Percentiles rank a stretch among this genome's conserved stretches.
Conservation (phyloP, 2,113 vertebrate species). For the Meleagris gallopavo region DNA sequence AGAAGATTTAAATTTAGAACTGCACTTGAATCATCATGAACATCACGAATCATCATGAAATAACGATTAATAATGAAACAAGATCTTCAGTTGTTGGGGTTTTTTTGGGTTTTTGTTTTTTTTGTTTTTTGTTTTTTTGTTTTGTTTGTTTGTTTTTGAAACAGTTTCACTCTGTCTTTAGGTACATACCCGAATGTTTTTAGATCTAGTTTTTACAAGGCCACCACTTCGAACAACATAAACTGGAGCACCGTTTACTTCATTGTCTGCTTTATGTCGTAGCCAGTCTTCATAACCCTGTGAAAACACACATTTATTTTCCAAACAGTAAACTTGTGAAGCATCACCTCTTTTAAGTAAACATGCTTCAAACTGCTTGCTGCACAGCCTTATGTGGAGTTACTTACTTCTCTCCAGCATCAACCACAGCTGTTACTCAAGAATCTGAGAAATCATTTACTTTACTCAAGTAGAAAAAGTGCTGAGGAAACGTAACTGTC, state of each 20-base stretch:
- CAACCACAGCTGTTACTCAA: not conserved
- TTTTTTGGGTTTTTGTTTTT: too few species aligned
- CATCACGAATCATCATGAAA: not conserved
- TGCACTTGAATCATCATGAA: not conserved
- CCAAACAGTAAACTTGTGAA: not conserved
- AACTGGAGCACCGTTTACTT: slow-evolving; percentile 97
- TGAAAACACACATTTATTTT: not conserved
- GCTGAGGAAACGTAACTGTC: not conserved
- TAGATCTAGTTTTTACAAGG: slow-evolving; percentile 97
- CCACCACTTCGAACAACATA: slow-evolving; percentile 97
- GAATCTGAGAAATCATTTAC: not conserved
- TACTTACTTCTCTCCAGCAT: not conserved
- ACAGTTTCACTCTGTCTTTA: not conserved
- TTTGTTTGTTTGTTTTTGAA: too few species aligned
- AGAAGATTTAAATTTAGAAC: not conserved
- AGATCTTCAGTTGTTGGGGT: not conserved
- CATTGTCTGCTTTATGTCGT: slow-evolving; percentile 97
- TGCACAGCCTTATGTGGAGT: not conserved
- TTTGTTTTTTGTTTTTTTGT: too few species aligned
- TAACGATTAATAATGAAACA: not conserved
- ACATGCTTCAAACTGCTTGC: not conserved
- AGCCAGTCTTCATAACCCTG: slow-evolving; percentile 99
- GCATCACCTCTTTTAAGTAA: not conserved
- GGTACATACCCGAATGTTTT: slow-evolving; percentile 92
- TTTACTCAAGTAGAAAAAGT: not conserved